Evolutionary conservation across 2,888 invertebrate genomes (phyloP), one percentile per base, ranked within the genome.

Genomic region (Epinotia bilunana): DNA sequence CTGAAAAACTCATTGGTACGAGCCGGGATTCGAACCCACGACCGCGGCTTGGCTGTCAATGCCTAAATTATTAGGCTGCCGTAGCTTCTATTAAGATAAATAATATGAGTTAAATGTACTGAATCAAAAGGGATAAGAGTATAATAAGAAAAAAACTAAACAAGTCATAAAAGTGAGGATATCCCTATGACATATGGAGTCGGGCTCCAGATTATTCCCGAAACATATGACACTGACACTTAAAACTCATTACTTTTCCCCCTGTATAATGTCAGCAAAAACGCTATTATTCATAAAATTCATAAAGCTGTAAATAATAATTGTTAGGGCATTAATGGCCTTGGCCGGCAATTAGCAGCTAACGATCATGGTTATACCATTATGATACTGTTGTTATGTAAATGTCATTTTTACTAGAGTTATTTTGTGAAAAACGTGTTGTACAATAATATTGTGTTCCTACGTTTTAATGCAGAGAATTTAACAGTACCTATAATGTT

Each of bases 321-420:
- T 81, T 80, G 80, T 82, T 81, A 78, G 77, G 64, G 69, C 81
- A 79, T 81, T 81, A 81, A 80, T 81, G 80, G 53, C 76, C 77
- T 73, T 73, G 76, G 77, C 78, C 63, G 20, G 79, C 77, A 81
- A 82, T 82, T 81, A 81, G 80, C 55, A 74, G 76, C 78, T 81
- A 82, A 82, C 80, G 82, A 82, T 77, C 76, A 75, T 78, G 77
- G 76, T 75, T 67, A 67, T 67, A 64, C 58, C 64, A 71, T 76
- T 73, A 76, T 73, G 62, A 57, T 58, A 49, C 69, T 73, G 46
- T 49, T 77, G 74, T 69, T 69, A 60, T 67, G 58, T 23, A 61
- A 76, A 55, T 70, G 57, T 55, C 63, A 68, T 73, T 73, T 73
- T 73, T 69, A 69, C 46, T 72, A 28, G 12, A 12, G 33, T 72